Evolutionary conservation across 2,113 vertebrate species (phyloP).

Genomic region (Mustela lutreola): DNA sequence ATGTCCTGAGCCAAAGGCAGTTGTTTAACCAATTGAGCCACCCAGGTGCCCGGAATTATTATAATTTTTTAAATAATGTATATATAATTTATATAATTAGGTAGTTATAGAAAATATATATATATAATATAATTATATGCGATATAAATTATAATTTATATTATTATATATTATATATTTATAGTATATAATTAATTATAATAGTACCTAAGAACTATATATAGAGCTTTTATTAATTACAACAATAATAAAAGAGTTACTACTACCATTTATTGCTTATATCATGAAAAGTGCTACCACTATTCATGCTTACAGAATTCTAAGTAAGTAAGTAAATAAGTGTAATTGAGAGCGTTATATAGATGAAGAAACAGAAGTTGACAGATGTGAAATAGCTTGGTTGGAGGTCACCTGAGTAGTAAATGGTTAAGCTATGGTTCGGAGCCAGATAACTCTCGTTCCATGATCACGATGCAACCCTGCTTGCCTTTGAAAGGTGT

Average conservation of each 20-base stretch:
- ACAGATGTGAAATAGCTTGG: neutral
- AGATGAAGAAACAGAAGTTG: neutral
- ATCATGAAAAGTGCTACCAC: neutral
- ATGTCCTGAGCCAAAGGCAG: too few species aligned
- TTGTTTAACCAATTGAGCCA: too few species aligned
- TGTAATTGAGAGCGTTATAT: neutral
- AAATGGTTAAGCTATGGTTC: neutral
- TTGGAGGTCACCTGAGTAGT: neutral
- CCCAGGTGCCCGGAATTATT: neutral
- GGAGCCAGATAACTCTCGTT: neutral
- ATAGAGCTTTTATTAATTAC: slow-evolving; percentile 4
- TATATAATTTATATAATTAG: neutral
- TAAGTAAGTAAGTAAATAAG: neutral
- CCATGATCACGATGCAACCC: neutral
- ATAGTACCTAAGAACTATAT: neutral
- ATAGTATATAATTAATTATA: too few species aligned
- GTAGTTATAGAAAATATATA: neutral
- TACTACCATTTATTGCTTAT: neutral
- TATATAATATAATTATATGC: too few species aligned
- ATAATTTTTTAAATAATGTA: neutral
- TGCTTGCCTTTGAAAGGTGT: neutral
- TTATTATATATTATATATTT: neutral
- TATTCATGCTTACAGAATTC: neutral
- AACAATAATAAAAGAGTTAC: neutral
- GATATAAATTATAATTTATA: too few species aligned